A percentile compares a stretch with the other conserved stretches of the same genome.
These are phyloP conservation scores for Leistus spinibarbis DNA, from an alignment of 2,888 invertebrate genomes.

Conservation along the genomic window DNA sequence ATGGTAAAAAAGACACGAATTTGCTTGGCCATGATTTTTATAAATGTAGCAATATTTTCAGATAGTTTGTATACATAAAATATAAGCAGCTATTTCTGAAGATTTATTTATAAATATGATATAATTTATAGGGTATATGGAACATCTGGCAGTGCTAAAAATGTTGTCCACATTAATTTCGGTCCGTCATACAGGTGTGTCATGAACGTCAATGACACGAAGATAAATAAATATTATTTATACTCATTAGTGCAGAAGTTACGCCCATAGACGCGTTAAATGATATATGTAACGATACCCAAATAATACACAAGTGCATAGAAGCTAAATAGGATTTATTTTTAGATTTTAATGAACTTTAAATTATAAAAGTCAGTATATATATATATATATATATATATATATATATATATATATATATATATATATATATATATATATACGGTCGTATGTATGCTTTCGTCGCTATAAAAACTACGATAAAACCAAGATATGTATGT, in stretches of 20 bases:
- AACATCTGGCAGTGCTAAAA: constrained; percentile 25
- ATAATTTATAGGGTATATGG: neutral
- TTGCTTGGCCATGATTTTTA: too few relatives aligned
- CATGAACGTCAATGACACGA: constrained; percentile 11
- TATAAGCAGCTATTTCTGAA: neutral
- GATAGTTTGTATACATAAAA: neutral
- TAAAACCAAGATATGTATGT: neutral
- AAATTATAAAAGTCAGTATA: neutral
- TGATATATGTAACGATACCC: neutral
- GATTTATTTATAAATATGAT: neutral
- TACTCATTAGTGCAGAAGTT: constrained; percentile 5
- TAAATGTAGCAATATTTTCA: too few relatives aligned
- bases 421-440: too few relatives aligned
- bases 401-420: too few relatives aligned
- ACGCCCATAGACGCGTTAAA: neutral
- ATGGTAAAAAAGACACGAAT: neutral
- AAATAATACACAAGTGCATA: neutral
- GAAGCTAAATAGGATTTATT: neutral
- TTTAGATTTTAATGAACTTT: neutral
- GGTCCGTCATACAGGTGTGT: constrained; percentile 26
- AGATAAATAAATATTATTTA: constrained; percentile 28
- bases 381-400: too few relatives aligned
- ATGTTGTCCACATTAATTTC: constrained; percentile 7
- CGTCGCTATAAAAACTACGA: neutral
- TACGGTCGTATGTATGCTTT: neutral